These are phyloP conservation scores for Pharmacophagus antenor DNA, from an alignment of 2,888 invertebrate genomes.

Conservation along the genomic window DNA sequence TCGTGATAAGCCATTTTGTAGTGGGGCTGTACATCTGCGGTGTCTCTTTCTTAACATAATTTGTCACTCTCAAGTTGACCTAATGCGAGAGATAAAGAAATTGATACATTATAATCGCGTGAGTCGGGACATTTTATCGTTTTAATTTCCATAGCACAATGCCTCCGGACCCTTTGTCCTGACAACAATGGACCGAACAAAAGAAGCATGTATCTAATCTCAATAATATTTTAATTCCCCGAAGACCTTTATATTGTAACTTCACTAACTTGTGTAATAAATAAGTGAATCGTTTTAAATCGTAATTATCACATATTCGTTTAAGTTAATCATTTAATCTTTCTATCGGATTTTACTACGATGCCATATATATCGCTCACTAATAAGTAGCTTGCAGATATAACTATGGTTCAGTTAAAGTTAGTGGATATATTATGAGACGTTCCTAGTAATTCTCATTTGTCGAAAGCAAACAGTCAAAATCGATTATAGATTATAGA, in stretches of 20 bases:
- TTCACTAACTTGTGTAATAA: not conserved
- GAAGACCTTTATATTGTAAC: not conserved
- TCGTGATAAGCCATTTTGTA: not conserved
- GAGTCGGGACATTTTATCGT: constrained; percentile 2
- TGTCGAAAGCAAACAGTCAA: too few species aligned
- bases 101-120: constrained; percentile 1
- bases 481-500: too few species aligned
- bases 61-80: not conserved
- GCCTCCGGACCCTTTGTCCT: not conserved
- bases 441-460: too few species aligned
- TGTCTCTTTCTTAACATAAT: not conserved
- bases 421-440: too few species aligned
- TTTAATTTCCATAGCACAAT: constrained; percentile 3
- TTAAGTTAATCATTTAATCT: not conserved
- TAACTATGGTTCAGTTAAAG: too few species aligned
- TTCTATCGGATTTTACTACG: not conserved
- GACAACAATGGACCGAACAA: constrained; percentile 2
- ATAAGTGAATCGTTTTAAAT: not conserved
- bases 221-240: not conserved
- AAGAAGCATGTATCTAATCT: not conserved
- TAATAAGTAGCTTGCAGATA: too few species aligned
- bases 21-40: not conserved
- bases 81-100: not conserved
- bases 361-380: too few species aligned
- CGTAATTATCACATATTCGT: not conserved